phyloP scores from a whole-genome alignment of 2,797 vertebrate genomes.

The Naso thynnoides region DNA sequence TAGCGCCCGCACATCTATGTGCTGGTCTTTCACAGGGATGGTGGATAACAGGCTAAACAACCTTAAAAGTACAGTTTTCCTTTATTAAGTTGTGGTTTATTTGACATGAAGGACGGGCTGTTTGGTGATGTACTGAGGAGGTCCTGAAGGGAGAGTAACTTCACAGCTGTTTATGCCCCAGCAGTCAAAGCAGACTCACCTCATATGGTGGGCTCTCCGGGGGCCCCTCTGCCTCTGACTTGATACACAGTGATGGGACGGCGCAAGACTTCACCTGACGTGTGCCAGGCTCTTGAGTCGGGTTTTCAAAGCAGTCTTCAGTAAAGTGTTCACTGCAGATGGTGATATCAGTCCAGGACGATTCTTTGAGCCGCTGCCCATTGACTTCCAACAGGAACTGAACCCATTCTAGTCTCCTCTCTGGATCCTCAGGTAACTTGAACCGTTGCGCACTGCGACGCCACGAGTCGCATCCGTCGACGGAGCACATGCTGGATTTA shows the following conservation, averaged over 20 bases:
- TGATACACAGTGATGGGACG: slow-evolving; percentile 16
- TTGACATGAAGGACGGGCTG: neutral
- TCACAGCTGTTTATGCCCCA: neutral
- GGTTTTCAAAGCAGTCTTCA: slow-evolving; percentile 19
- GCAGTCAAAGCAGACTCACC: slow-evolving; percentile 1
- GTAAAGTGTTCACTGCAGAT: slow-evolving; percentile 63
- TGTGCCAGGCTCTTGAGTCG: neutral
- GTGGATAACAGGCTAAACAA: too few relatives aligned
- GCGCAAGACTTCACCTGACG: neutral
- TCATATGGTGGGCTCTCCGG: neutral
- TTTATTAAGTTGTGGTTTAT: neutral
- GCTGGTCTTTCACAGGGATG: too few relatives aligned
- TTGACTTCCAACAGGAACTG: slow-evolving; percentile 60
- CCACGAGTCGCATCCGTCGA: slow-evolving; percentile 43
- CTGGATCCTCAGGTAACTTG: slow-evolving; percentile 59
- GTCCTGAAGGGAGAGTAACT: neutral
- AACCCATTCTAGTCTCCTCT: slow-evolving; percentile 64
- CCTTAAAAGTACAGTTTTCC: too few relatives aligned
- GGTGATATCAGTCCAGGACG: slow-evolving; percentile 63
- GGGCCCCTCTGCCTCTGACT: neutral
- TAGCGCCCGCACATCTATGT: too few relatives aligned
- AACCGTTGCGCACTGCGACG: slow-evolving; percentile 40
- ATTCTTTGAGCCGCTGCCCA: slow-evolving; percentile 57
- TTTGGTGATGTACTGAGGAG: neutral
- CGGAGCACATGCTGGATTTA: slow-evolving; percentile 56